These are phyloP conservation scores for Parnassius mnemosyne DNA, from an alignment of 2,888 invertebrate species.

Conservation along the genomic window DNA sequence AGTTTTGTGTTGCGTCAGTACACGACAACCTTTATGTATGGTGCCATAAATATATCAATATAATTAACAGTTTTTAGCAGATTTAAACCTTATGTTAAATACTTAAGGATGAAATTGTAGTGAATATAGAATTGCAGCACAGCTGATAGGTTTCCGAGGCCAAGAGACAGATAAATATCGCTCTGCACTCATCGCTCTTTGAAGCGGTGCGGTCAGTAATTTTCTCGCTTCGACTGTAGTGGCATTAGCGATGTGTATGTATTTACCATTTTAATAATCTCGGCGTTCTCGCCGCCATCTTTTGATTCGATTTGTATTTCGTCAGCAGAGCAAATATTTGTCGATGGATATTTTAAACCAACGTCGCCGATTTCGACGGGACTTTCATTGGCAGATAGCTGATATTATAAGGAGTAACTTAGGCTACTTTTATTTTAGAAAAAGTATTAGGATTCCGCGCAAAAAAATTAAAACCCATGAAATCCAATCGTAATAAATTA, in stretches of 20 bases:
- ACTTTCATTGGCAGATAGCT: no score
- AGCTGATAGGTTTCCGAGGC: constrained; percentile 58
- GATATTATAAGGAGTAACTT: no score
- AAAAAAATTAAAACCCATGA: no score
- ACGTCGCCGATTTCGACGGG: no score
- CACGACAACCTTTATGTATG: constrained; percentile 47
- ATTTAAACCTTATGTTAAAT: constrained; percentile 31
- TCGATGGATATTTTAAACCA: no score
- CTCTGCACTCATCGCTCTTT: constrained; percentile 39
- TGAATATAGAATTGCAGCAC: constrained; percentile 35
- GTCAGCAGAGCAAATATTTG: no score
- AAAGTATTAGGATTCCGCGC: no score
- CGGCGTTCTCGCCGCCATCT: neutral
- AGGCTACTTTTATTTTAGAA: no score
- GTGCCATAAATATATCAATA: constrained; percentile 35
- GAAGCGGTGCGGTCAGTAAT: constrained; percentile 57
- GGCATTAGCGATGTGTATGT: constrained; percentile 9
- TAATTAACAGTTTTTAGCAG: constrained; percentile 26
- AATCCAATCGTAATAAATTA: no score
- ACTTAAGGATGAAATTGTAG: constrained; percentile 20
- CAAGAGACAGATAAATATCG: constrained; percentile 64
- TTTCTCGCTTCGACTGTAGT: constrained; percentile 28
- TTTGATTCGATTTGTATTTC: no score
- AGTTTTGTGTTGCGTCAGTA: constrained; percentile 48
- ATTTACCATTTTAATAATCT: constrained; percentile 14